Evolutionary conservation across 1,140 invertebrate species (phyloP), one percentile per base, ranked within the genome.

Genomic region (Formica exsecta): DNA sequence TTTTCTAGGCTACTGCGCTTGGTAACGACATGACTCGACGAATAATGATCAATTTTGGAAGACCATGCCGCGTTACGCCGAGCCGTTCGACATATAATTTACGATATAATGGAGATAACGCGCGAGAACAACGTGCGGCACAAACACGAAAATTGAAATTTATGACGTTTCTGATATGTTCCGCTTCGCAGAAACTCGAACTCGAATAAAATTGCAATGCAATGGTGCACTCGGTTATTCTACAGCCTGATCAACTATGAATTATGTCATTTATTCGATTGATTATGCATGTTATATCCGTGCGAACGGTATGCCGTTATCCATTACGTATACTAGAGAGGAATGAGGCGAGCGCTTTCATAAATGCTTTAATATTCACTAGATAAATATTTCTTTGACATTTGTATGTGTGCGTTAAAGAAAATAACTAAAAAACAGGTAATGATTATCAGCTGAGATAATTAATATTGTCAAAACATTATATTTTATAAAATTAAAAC

Each of bases 211-310:
- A 83, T 83, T 73, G 38, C 54, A 25, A 54, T 61, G 54, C 68
- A 73, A 73, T 73, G 68, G 61, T 29, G 54, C 66, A 38, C 38
- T 22, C 36, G 65, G 9, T 80, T 70, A 57, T 57, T 73, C 79
- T 41, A 44, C 38, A 57, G 25, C 22, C 54, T 83, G 79, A 83
- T 73, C 79, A 29, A 25, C 8, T 73, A 83, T 83, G 79, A 73
- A 83, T 83, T 83, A 83, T 83, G 79, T 83, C 79, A 83, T 83
- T 57, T 83, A 61, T 25, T 29, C 79, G 68, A 83, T 83, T 68
- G 68, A 83, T 83, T 83, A 83, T 83, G 79, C 54, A 73, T 61
- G 25, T 61, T 38, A 13, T 25, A 22, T 41, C 13, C 25, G 36
- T 25, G 44, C 25, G 19, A 83, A 19, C 41, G 51, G 38, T 38